Evolutionary conservation across 2,113 vertebrate species (phyloP).

Genomic region (Fulmarus glacialis): DNA sequence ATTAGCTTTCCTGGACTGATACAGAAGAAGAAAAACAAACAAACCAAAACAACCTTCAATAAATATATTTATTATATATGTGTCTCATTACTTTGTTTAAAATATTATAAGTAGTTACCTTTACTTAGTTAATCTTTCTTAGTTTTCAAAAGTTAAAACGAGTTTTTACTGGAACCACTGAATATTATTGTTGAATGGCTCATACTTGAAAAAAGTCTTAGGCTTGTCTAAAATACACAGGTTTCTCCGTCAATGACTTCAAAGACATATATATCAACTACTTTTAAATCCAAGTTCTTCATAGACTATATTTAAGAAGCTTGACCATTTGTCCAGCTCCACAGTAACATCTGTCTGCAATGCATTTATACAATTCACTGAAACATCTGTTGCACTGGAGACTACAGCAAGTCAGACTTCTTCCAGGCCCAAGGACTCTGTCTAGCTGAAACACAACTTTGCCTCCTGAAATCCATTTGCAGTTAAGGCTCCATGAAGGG

Average conservation of each 20-base stretch:
- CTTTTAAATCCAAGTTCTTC: background rate
- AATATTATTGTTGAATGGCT: background rate
- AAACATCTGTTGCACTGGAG: background rate
- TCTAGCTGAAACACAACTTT: background rate
- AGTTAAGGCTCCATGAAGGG: background rate
- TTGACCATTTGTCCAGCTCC: background rate
- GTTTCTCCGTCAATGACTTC: background rate
- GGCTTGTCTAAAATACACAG: background rate
- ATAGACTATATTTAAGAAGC: background rate
- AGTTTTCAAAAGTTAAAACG: background rate
- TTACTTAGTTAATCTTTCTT: background rate
- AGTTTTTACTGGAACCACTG: background rate
- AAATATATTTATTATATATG: background rate
- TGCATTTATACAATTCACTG: background rate
- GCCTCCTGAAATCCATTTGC: background rate
- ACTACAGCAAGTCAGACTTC: background rate
- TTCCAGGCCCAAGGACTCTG: no score
- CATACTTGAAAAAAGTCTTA: background rate
- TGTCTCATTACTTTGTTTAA: background rate
- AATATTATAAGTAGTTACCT: background rate
- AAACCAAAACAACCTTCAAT: background rate
- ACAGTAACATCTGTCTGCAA: background rate
- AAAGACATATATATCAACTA: background rate
- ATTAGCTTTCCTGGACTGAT: background rate
- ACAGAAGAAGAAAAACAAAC: background rate